Percentiles rank a stretch among this genome's conserved stretches.
phyloP scores from a whole-genome alignment of 2,888 invertebrate species.

The Frankliniella intonsa region DNA sequence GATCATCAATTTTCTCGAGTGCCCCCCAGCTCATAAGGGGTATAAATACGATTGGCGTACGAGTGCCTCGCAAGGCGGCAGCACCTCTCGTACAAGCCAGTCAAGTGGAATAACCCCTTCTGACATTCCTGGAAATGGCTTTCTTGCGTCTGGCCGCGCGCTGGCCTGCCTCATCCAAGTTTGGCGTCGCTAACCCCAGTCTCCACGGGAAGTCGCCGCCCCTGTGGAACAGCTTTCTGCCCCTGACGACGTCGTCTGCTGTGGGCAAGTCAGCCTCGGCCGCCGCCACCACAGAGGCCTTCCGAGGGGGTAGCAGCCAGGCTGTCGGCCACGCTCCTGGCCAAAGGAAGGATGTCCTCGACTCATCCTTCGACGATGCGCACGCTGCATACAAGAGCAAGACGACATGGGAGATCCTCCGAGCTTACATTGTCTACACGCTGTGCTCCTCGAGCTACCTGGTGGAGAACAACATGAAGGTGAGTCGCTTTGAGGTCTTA shows the following conservation, averaged over 20 bases:
- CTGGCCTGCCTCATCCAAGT: neutral
- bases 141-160: neutral
- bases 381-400: constrained; percentile 93
- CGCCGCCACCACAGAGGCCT: neutral
- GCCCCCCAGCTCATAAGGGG: neutral
- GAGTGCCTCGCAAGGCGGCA: neutral
- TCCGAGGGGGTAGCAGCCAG: neutral
- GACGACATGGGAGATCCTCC: constrained; percentile 82
- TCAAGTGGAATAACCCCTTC: constrained; percentile 1
- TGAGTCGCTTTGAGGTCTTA: constrained; percentile 47
- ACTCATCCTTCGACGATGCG: constrained; percentile 81
- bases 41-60: neutral
- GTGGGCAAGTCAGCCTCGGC: constrained; percentile 11
- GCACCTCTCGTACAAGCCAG: neutral
- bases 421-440: constrained; percentile 88
- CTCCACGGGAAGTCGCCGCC: neutral
- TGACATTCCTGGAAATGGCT: neutral
- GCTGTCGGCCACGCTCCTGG: neutral
- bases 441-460: constrained; percentile 81
- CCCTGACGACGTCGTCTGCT: constrained; percentile 14
- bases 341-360: constrained; percentile 61
- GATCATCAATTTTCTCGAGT: neutral
- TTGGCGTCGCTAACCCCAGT: neutral
- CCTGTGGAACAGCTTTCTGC: neutral
- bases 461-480: constrained; percentile 90